Evolutionary conservation across 2,888 invertebrate genomes (phyloP).

Genomic region (Athalia circularis): DNA sequence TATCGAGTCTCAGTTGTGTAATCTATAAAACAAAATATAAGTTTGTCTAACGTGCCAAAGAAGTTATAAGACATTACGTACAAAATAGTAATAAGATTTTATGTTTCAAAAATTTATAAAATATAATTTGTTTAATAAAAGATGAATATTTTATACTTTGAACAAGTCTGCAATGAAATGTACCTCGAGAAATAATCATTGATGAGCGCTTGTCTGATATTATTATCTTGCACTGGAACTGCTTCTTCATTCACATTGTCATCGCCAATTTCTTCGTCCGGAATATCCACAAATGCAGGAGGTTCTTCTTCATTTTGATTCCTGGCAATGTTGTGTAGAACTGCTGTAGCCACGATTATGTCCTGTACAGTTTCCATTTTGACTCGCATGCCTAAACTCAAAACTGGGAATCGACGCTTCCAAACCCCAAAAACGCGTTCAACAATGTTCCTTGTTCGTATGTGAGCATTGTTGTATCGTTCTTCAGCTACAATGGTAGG

Average conservation of each 20-base stretch:
- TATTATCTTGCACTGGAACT: slow-evolving; percentile 19
- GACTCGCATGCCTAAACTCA: not conserved
- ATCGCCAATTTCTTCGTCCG: slow-evolving; percentile 1
- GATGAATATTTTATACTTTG: not conserved
- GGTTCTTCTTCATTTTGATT: slow-evolving; percentile 39
- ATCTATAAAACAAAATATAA: no score
- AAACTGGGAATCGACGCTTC: slow-evolving; percentile 17
- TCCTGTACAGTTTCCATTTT: slow-evolving; percentile 52
- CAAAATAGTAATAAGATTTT: no score
- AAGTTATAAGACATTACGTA: no score
- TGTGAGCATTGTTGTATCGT: slow-evolving; percentile 57
- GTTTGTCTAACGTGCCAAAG: no score
- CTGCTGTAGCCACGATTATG: slow-evolving; percentile 60
- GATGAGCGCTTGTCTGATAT: slow-evolving; percentile 22
- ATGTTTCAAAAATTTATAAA: not conserved
- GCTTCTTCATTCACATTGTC: slow-evolving; percentile 19
- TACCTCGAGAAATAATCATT: slow-evolving; percentile 47
- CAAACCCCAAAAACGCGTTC: slow-evolving; percentile 56
- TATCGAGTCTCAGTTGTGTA: no score
- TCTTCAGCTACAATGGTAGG: slow-evolving; percentile 51
- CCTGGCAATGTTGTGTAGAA: slow-evolving; percentile 60
- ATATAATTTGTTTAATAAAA: not conserved
- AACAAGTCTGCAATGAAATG: not conserved
- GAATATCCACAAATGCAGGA: slow-evolving; percentile 29
- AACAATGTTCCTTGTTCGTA: slow-evolving; percentile 55